These are phyloP conservation scores for Luperina testacea DNA, from an alignment of 2,888 invertebrate genomes.

Conservation along the genomic window DNA sequence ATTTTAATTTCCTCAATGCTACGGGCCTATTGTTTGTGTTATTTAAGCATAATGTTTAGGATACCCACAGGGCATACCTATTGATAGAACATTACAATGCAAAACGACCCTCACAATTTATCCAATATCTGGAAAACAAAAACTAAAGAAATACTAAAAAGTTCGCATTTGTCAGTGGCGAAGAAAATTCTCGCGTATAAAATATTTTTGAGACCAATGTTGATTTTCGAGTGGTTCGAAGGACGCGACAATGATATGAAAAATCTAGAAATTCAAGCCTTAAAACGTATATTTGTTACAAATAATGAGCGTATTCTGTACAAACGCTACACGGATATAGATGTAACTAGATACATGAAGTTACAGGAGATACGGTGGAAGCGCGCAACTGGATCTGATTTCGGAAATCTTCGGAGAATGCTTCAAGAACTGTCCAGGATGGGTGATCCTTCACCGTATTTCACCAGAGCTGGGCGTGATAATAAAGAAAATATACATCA, in stretches of 20 bases:
- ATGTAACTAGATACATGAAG: conserved; percentile 70
- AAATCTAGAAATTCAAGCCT: conserved; percentile 70
- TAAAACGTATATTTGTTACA: conserved; percentile 70
- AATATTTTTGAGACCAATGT: conserved; percentile 76
- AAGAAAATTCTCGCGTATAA: conserved; percentile 76
- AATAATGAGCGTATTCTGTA: conserved; percentile 59
- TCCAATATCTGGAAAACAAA: conserved; percentile 44
- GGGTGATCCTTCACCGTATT: conserved; percentile 63
- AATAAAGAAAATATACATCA: background rate
- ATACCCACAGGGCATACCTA: background rate
- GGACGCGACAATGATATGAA: conserved; percentile 57
- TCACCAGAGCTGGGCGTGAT: conserved; percentile 43
- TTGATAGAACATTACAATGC: conserved; percentile 23
- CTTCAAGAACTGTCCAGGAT: conserved; percentile 57
- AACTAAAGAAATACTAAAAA: conserved; percentile 66
- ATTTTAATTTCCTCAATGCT: background rate
- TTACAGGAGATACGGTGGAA: conserved; percentile 74
- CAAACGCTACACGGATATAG: conserved; percentile 71
- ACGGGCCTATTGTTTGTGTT: background rate
- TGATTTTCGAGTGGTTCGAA: conserved; percentile 74
- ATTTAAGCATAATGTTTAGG: background rate
- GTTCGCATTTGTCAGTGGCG: conserved; percentile 57
- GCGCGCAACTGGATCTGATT: conserved; percentile 60
- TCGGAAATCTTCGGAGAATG: conserved; percentile 60
- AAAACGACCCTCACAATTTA: conserved; percentile 11